These are phyloP conservation scores for Lasius fuliginosus DNA, from an alignment of 2,888 invertebrate genomes.

Conservation along the genomic window DNA sequence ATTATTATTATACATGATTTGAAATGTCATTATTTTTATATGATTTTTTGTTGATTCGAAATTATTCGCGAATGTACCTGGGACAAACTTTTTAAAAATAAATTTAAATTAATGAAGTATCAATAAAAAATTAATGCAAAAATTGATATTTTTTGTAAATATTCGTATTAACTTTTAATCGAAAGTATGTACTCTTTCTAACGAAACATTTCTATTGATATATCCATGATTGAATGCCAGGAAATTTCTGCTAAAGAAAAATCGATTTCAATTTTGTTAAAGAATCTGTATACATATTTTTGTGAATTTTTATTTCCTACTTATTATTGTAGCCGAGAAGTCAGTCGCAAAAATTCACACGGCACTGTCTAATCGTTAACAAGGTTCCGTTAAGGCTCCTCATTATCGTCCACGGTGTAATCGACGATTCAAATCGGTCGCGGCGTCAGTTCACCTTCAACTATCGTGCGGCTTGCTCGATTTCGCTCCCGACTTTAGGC, in stretches of 20 bases:
- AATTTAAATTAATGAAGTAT: neutral
- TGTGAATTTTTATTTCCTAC: neutral
- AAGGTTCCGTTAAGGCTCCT: slow-evolving; percentile 40
- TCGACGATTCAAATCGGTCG: slow-evolving; percentile 29
- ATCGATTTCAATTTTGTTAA: neutral
- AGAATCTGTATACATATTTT: neutral
- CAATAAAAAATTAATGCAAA: neutral
- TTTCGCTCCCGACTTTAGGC: slow-evolving; percentile 17
- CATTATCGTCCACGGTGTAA: slow-evolving; percentile 32
- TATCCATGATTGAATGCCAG: neutral
- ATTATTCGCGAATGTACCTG: neutral
- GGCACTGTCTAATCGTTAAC: slow-evolving; percentile 33
- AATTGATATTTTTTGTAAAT: neutral
- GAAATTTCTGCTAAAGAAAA: neutral
- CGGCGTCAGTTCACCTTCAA: slow-evolving; percentile 42
- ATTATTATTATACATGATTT: neutral
- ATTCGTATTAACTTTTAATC: neutral
- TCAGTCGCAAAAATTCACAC: slow-evolving; percentile 44
- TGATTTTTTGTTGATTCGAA: neutral
- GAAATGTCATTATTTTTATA: neutral
- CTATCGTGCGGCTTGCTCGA: slow-evolving; percentile 30
- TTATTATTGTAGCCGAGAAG: slow-evolving; percentile 18
- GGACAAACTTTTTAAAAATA: neutral
- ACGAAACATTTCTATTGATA: neutral
- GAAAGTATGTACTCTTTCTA: neutral